phyloP scores from a whole-genome alignment of 2,888 invertebrate species.

The Spilarctia lutea region DNA sequence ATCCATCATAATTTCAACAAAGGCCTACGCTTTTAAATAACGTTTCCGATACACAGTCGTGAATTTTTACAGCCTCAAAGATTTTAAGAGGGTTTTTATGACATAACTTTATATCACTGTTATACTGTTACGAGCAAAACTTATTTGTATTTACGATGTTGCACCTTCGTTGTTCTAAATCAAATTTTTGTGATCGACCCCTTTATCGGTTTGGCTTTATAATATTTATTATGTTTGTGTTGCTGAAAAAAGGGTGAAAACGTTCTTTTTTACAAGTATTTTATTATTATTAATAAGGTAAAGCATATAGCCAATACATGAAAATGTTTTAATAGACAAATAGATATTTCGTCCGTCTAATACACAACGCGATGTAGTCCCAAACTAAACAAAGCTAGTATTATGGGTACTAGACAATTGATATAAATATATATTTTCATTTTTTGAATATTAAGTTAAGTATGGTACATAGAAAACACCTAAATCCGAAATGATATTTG shows the following conservation, averaged over 20 bases:
- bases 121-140: conserved; percentile 55
- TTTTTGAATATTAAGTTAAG: no score
- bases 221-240: conserved; percentile 35
- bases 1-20: conserved; percentile 75
- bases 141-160: conserved; percentile 65
- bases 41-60: conserved; percentile 52
- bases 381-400: no score
- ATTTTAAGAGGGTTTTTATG: conserved; percentile 56
- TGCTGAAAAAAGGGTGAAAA: background rate
- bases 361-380: no score
- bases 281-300: background rate
- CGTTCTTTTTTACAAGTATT: background rate
- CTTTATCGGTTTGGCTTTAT: conserved; percentile 33
- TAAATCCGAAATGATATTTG: no score
- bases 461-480: no score
- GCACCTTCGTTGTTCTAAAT: conserved; percentile 58
- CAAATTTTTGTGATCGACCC: conserved; percentile 40
- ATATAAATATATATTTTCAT: no score
- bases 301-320: background rate
- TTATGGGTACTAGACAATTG: no score
- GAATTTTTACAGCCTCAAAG: conserved; percentile 60
- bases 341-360: no score
- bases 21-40: conserved; percentile 65
- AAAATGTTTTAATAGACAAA: no score
- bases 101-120: conserved; percentile 62